Conservation (phyloP, 2,888 invertebrate species). For the Argyresthia albistria region DNA sequence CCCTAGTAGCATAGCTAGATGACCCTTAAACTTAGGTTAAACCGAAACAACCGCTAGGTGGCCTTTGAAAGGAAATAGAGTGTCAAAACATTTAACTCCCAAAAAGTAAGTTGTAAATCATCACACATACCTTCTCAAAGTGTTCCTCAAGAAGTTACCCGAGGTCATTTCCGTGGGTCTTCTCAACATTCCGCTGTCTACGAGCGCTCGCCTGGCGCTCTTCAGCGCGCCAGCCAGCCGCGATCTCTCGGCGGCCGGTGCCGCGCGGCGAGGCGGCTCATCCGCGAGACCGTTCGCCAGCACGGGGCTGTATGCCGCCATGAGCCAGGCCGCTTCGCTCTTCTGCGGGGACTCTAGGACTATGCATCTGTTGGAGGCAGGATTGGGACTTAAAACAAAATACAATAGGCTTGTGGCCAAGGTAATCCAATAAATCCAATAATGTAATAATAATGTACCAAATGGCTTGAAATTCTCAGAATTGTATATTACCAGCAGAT, state of each 20-base stretch:
- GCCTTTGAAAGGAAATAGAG: too few relatives aligned
- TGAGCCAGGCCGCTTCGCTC: slow-evolving; percentile 92
- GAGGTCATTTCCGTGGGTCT: slow-evolving; percentile 84
- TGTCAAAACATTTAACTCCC: too few relatives aligned
- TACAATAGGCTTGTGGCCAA: too few relatives aligned
- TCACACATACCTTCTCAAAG: slow-evolving; percentile 77
- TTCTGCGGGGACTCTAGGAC: slow-evolving; percentile 93
- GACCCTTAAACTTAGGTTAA: too few relatives aligned
- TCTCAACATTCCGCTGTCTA: slow-evolving; percentile 86
- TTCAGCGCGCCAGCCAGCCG: slow-evolving; percentile 90
- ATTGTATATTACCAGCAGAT: too few relatives aligned
- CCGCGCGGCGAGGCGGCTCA: slow-evolving; percentile 66
- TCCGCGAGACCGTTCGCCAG: slow-evolving; percentile 88
- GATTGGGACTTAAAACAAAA: too few relatives aligned
- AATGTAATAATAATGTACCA: too few relatives aligned
- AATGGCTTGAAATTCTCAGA: too few relatives aligned
- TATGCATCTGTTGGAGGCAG: slow-evolving; percentile 78
- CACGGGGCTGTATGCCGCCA: slow-evolving; percentile 91
- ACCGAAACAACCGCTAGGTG: too few relatives aligned
- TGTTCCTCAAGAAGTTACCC: slow-evolving; percentile 91
- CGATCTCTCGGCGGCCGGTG: slow-evolving; percentile 91
- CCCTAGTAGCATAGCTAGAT: too few relatives aligned
- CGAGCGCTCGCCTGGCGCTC: slow-evolving; percentile 84
- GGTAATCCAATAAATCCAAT: too few relatives aligned
- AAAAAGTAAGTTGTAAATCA: not conserved